Conservation (phyloP, 2,113 vertebrate genomes). For the Dasyprocta punctata region DNA sequence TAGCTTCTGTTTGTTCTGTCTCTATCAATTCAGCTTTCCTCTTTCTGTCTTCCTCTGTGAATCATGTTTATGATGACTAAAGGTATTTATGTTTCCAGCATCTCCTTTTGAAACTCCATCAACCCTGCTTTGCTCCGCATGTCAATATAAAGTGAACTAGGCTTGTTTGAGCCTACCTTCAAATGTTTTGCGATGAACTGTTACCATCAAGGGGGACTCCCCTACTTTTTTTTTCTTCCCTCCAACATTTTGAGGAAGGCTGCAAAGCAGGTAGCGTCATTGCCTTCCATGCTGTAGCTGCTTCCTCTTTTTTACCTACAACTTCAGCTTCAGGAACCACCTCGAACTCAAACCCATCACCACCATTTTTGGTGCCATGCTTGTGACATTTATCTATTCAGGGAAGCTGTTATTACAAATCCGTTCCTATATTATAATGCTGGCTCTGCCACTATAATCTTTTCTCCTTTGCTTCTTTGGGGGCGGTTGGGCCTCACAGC, state of each 20-base stretch:
- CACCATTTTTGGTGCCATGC: not conserved
- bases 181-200: not conserved
- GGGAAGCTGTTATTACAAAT: not conserved
- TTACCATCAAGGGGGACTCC: fast-evolving
- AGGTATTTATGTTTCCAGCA: too few relatives aligned
- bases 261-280: fast-evolving
- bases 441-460: fast-evolving
- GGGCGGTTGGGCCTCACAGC: too few relatives aligned
- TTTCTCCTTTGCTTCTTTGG: not conserved
- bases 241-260: not conserved
- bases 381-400: not conserved
- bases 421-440: fast-evolving
- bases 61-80: not conserved
- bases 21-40: not conserved
- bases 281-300: not conserved
- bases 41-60: not conserved
- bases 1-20: not conserved
- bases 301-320: not conserved
- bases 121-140: fast-evolving
- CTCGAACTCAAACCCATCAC: not conserved
- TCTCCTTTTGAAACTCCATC: not conserved
- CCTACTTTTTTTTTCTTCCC: not conserved
- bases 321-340: not conserved
- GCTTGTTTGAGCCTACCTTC: not conserved
- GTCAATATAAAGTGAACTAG: not conserved